phyloP scores from a whole-genome alignment of 2,113 vertebrate species.

The Trogon melanurus region DNA sequence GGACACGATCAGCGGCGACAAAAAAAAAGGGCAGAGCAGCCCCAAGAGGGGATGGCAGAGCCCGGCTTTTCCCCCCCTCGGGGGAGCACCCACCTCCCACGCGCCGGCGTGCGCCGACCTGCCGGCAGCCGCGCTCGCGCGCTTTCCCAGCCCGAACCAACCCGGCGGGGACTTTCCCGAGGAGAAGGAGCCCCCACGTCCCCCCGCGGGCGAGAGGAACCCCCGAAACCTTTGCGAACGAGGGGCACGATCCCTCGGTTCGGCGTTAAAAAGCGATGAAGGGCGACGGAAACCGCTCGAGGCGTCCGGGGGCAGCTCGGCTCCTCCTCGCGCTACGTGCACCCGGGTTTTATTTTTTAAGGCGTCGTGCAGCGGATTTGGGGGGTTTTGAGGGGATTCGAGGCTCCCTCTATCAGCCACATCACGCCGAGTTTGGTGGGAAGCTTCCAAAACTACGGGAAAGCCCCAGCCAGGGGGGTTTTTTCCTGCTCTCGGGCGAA shows the following conservation, averaged over 20 bases:
- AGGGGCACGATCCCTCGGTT: neutral
- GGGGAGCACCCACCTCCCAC: neutral
- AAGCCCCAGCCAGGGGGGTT: rapidly evolving
- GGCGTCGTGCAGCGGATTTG: rapidly evolving
- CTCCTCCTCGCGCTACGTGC: rapidly evolving
- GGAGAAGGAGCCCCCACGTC: neutral
- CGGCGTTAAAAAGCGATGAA: no score
- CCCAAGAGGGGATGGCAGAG: neutral
- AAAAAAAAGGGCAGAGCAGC: neutral
- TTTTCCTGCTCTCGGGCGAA: neutral
- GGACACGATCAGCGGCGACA: neutral
- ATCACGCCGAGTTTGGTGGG: rapidly evolving
- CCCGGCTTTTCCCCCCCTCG: neutral
- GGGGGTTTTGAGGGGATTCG: rapidly evolving
- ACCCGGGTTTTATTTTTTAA: rapidly evolving
- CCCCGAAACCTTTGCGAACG: neutral
- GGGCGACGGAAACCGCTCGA: rapidly evolving
- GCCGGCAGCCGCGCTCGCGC: neutral
- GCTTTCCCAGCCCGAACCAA: neutral
- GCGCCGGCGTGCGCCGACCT: neutral
- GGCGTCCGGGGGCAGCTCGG: neutral
- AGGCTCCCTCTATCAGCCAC: neutral
- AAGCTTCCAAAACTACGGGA: neutral
- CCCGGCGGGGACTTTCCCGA: neutral
- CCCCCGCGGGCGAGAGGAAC: neutral